These are phyloP conservation scores for Penaeus vannamei DNA, from an alignment of 1,140 invertebrate genomes.

Conservation along the genomic window DNA sequence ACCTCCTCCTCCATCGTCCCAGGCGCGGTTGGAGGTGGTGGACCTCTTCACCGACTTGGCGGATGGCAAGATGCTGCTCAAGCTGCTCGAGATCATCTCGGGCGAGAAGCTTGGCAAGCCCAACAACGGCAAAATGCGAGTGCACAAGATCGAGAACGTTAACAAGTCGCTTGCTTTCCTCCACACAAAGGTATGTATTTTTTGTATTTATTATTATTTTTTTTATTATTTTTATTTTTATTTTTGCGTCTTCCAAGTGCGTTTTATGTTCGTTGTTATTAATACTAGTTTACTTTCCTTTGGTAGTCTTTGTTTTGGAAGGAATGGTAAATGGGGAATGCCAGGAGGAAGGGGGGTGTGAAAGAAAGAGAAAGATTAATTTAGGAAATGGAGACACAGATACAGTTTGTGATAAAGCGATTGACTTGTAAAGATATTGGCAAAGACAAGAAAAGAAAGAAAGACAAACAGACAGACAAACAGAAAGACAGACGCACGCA, in stretches of 20 bases:
- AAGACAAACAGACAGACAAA: too few species aligned
- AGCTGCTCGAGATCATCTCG: slow-evolving; percentile 98
- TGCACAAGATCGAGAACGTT: slow-evolving; percentile 99
- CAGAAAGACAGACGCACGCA: too few species aligned
- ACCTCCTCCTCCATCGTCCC: neutral
- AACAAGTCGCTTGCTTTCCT: slow-evolving; percentile 98
- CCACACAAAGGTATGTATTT: slow-evolving; percentile 88
- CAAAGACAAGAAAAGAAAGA: too few species aligned
- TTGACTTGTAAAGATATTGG: too few species aligned
- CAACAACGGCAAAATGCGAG: slow-evolving; percentile 96
- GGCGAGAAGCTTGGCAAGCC: slow-evolving; percentile 97
- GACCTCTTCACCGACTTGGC: slow-evolving; percentile 97
- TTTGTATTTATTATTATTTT: neutral
- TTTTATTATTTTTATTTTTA: neutral
- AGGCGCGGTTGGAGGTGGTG: slow-evolving; percentile 90
- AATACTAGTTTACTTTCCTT: neutral
- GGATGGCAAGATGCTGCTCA: slow-evolving; percentile 95
- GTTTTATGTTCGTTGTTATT: neutral
- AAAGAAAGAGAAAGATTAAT: too few species aligned
- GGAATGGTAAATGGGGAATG: too few species aligned
- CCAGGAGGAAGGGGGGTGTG: too few species aligned
- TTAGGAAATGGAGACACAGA: too few species aligned
- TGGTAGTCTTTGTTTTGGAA: neutral
- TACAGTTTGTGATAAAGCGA: too few species aligned
- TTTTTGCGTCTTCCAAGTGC: neutral